Evolutionary conservation across 37 sponge, comb jelly and placozoan species (phyloP).

Genomic region (Oopsacas minuta): DNA sequence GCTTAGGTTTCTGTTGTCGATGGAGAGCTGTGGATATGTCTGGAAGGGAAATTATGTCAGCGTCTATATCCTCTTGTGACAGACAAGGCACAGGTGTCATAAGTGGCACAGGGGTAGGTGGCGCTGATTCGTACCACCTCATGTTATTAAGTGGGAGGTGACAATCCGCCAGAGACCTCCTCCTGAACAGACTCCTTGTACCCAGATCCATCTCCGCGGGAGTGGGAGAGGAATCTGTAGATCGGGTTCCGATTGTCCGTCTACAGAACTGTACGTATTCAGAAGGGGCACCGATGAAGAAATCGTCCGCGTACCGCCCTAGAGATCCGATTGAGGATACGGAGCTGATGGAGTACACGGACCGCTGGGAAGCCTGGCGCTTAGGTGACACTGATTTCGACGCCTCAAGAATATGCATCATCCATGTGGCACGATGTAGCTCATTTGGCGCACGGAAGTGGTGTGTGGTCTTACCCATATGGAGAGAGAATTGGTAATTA

Average conservation of each 20-base stretch:
- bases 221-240: neutral
- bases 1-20: neutral
- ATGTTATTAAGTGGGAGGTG: conserved; percentile 15
- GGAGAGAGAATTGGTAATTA: neutral
- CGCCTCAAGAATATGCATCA: neutral
- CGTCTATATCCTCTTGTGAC: neutral
- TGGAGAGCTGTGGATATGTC: neutral
- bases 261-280: conserved; percentile 9
- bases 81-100: neutral
- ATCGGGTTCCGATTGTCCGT: neutral
- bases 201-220: neutral
- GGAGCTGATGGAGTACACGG: neutral
- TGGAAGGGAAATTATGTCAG: neutral
- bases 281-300: neutral
- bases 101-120: neutral
- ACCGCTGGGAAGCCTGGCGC: conserved; percentile 18
- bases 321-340: neutral
- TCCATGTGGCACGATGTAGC: conserved; percentile 6
- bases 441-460: neutral
- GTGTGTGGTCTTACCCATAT: neutral
- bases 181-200: neutral
- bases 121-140: neutral
- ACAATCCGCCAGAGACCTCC: neutral
- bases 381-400: neutral
- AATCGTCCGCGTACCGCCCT: neutral